Evolutionary conservation across 2,888 invertebrate genomes (phyloP), one percentile per base, ranked within the genome.

Genomic region (Nephrocerus scutellatus): DNA sequence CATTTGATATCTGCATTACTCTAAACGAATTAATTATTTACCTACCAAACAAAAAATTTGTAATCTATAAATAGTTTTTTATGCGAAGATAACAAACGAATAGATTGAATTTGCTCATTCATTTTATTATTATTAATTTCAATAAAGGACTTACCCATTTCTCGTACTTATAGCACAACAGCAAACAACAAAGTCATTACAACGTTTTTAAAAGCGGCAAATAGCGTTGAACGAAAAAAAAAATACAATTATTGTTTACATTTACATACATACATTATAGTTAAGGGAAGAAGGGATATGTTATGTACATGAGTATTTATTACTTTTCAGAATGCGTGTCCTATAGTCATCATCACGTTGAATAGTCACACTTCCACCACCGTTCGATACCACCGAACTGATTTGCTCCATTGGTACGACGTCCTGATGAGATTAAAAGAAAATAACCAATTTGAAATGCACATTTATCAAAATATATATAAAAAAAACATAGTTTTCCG

Each of bases 391-490:
- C 54, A 63, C 60, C 44, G 64, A 66, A 57, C 65, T 66, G 33
- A 64, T 58, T 56, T 65, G 64, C 53, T 68, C 67, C 68, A 68
- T 65, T 44, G 65, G 68, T 51, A 68, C 62, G 56, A 67, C 66
- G 53, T 66, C 66, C 66, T 66, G 53, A 33, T 59, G 57, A 37
- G 14, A 6, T 32, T 36, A 37, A 19, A 18, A 12, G 5, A 25
- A 22, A 21, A 21, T n/a, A 29, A 28, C 4, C 24, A 26, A 24
- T n/a, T 22, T n/a, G 9, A 13, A 19, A 9, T 20, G 20, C 10
- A 8, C 13, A 26, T n/a, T n/a, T n/a, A n/a, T n/a, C n/a, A n/a
- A n/a, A n/a, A n/a, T n/a, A n/a, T n/a, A n/a, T n/a, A n/a, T n/a
- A n/a, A n/a, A n/a, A n/a, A n/a, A n/a, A n/a, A n/a, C n/a, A n/a